Percentiles rank a stretch among this genome's conserved stretches.
Evolutionary conservation across 2,113 vertebrate species (phyloP).

Genomic region (Malurus elegans): DNA sequence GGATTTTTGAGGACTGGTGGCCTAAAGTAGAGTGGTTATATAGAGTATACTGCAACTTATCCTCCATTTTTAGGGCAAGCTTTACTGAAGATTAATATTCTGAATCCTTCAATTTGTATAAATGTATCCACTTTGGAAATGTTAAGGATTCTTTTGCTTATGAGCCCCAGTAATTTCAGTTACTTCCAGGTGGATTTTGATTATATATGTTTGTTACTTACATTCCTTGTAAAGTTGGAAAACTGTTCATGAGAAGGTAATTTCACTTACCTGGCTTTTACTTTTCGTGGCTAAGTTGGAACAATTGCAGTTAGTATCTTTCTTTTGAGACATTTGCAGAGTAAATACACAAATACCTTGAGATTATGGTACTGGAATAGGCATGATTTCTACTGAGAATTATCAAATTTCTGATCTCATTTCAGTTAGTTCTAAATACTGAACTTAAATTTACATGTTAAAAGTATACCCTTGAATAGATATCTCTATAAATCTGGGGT

Average conservation of each 20-base stretch:
- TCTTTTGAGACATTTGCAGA: not conserved
- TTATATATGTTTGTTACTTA: rapidly evolving
- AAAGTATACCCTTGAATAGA: not conserved
- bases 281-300: not conserved
- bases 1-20: not conserved
- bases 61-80: not conserved
- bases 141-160: not conserved
- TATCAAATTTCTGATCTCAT: not conserved
- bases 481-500: not conserved
- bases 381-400: not conserved
- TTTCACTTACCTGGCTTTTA: not conserved
- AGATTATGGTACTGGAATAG: not conserved
- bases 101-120: not conserved
- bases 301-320: not conserved
- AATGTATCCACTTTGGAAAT: not conserved
- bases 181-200: not conserved
- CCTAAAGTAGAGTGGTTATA: not conserved
- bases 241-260: not conserved
- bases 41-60: not conserved
- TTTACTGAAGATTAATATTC: not conserved
- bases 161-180: not conserved
- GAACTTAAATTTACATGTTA: not conserved
- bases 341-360: not conserved
- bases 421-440: not conserved
- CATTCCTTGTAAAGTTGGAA: not conserved